Conservation (phyloP, 1,140 invertebrate genomes). For the Andrena cerasifolii region DNA sequence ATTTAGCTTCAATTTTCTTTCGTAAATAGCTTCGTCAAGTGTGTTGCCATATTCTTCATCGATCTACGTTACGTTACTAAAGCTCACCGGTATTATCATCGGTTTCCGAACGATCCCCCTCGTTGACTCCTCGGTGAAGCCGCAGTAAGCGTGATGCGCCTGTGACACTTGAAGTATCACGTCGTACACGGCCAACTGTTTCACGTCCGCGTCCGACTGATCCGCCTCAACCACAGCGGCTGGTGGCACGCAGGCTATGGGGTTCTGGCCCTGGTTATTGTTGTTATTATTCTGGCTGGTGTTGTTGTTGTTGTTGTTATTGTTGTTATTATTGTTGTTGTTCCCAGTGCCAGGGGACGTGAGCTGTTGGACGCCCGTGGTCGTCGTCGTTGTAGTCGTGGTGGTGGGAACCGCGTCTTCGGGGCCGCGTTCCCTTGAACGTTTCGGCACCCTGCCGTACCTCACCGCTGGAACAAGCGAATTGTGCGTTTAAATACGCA, state of each 20-base stretch:
- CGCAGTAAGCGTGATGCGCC: conserved; percentile 94
- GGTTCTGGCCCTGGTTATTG: conserved; percentile 71
- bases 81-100: conserved; percentile 86
- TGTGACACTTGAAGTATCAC: conserved; percentile 94
- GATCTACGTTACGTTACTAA: not conserved
- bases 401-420: conserved; percentile 78
- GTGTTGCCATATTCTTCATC: not conserved
- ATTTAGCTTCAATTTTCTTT: too few relatives aligned
- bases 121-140: conserved; percentile 93
- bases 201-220: conserved; percentile 83
- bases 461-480: conserved; percentile 90
- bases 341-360: conserved; percentile 60
- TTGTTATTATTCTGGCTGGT: conserved; percentile 70
- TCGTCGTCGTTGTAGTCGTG: conserved; percentile 74
- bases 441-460: conserved; percentile 97
- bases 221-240: conserved; percentile 78
- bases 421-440: conserved; percentile 91
- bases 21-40: too few relatives aligned
- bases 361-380: conserved; percentile 74
- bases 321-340: conserved; percentile 64
- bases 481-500: too few relatives aligned
- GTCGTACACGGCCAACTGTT: conserved; percentile 90
- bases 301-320: conserved; percentile 49
- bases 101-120: conserved; percentile 88
- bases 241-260: conserved; percentile 72